These are phyloP conservation scores for Synergus japonicus DNA, from an alignment of 2,888 invertebrate species.

Conservation along the genomic window DNA sequence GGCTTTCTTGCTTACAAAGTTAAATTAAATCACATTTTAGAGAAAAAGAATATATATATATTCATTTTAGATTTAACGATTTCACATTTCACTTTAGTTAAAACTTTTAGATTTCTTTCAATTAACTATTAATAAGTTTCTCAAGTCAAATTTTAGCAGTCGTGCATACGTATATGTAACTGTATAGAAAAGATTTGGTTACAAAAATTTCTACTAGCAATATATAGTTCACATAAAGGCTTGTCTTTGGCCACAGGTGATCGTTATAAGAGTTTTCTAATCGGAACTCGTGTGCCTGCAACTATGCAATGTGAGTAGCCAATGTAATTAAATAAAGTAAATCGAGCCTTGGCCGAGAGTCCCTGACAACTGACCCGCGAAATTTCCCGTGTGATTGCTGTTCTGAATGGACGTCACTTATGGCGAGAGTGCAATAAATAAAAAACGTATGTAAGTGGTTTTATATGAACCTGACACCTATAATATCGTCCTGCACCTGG, in stretches of 20 bases:
- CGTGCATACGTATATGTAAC: too few relatives aligned
- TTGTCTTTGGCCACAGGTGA: not conserved
- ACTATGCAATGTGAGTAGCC: not conserved
- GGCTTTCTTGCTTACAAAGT: too few relatives aligned
- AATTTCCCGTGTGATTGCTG: constrained; percentile 61
- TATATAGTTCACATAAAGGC: not conserved
- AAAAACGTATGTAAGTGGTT: constrained; percentile 31
- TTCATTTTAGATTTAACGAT: too few relatives aligned
- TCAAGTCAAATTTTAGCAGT: too few relatives aligned
- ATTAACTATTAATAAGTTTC: too few relatives aligned
- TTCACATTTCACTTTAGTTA: too few relatives aligned
- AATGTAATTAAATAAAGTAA: constrained; percentile 59
- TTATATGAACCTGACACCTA: constrained; percentile 6
- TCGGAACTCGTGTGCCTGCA: not conserved
- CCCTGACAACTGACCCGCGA: constrained; percentile 58
- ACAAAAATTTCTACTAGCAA: too few relatives aligned
- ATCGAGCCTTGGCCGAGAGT: constrained; percentile 50
- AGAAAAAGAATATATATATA: too few relatives aligned
- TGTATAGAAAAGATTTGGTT: too few relatives aligned
- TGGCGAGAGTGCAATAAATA: constrained; percentile 6
- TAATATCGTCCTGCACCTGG: constrained; percentile 13
- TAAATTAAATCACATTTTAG: too few relatives aligned
- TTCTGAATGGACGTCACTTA: constrained; percentile 49
- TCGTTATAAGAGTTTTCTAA: not conserved
- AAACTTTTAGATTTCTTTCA: too few relatives aligned